Base-by-base conservation (phyloP, 2,113 vertebrate genomes). In the Amphilophus citrinellus region DNA sequence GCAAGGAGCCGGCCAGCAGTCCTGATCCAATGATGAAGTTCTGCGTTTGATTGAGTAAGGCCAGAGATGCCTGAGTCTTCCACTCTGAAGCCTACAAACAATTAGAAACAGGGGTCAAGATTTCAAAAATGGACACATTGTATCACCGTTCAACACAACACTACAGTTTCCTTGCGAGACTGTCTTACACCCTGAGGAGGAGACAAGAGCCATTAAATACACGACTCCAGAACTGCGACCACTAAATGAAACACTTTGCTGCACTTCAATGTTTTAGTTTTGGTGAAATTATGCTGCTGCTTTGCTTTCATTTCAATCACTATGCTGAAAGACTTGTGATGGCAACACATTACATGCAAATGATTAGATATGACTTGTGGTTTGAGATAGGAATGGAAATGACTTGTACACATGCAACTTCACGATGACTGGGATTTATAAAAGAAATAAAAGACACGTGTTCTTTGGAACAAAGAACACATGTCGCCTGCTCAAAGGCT, bases 11-110 rank as follows among this genome's bases (percentile, higher is more conserved):
- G 0, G 97, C 94, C 2, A 99, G 96, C 56, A 99, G 96, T 13
- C 98, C 98, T 0, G 91, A 65, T 0, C 97, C 97, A 6, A 99
- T 99, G 91, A 99, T 93, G 14, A 97, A 1, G 84, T 99, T 99
- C 95, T 99, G 98, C 0, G 97, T 98, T 94, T 99, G 98, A 91
- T 99, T 99, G 80, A 99, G 96, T 3, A 99, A 83, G 3, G 97
- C 97, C 89, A 99, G 94, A 0, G 98, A 98, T 2, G 98, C 98
- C 2, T 92, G 98, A 4, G 97, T 97, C 87, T 98, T 97, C 98
- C 98, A 99, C 89, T 99, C 98, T 0, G 97, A 96, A 30, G 82
- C 59, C 98, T 98, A 18, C 10, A 68, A 35, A 24, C 5, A 17
- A 32, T 83, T 3, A 60, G 2, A 65, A 1, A 1, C 13, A 61